A percentile compares a stretch with the other conserved stretches of the same genome.
Conservation (phyloP, 2,797 vertebrate species). For the Selene dorsalis region DNA sequence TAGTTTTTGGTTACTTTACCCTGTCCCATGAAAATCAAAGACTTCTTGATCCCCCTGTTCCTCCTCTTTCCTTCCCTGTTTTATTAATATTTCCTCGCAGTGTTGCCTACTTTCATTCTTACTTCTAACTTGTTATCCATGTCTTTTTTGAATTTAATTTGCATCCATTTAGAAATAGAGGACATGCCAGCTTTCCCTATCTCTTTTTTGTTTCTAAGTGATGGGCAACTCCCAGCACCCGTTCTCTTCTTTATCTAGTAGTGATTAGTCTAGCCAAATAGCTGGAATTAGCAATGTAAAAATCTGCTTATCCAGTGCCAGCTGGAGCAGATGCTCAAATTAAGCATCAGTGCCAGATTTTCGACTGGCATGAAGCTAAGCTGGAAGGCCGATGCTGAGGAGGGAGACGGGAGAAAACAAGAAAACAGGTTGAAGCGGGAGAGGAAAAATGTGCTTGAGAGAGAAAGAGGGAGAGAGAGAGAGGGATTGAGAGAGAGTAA, state of each 20-base stretch:
- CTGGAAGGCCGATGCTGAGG: conserved; percentile 66
- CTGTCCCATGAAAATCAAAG: conserved; percentile 66
- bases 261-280: conserved; percentile 86
- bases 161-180: conserved; percentile 76
- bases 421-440: conserved; percentile 73
- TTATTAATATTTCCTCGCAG: conserved; percentile 73
- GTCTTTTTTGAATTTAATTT: conserved; percentile 80
- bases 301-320: conserved; percentile 84
- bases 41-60: conserved; percentile 36
- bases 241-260: conserved; percentile 81
- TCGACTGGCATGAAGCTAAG: conserved; percentile 70
- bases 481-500: conserved; percentile 49
- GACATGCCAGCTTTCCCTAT: conserved; percentile 68
- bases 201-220: conserved; percentile 72
- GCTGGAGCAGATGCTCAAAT: conserved; percentile 87
- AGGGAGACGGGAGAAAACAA: conserved; percentile 65
- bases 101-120: conserved; percentile 69
- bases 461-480: too few relatives aligned
- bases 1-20: conserved; percentile 50
- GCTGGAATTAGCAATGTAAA: conserved; percentile 86
- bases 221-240: conserved; percentile 68
- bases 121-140: conserved; percentile 75
- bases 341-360: conserved; percentile 77
- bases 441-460: conserved; percentile 53
- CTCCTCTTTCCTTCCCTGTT: conserved; percentile 62